phyloP scores from a whole-genome alignment of 2,888 invertebrate genomes.

The Euspilapteryx auroguttella region DNA sequence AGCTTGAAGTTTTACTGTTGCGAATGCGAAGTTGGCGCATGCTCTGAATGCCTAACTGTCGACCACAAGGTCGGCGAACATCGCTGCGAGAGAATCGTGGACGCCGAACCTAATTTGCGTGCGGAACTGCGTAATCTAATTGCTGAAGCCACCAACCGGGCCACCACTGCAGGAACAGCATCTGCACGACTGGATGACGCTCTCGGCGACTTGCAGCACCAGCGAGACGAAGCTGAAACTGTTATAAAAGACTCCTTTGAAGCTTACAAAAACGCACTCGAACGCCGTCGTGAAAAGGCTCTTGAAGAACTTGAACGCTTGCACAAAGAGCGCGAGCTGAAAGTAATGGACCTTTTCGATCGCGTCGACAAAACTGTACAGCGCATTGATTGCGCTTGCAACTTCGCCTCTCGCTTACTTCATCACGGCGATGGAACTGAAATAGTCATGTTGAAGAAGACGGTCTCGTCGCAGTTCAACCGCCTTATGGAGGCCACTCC shows the following conservation, averaged over 20 bases:
- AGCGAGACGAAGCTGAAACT: conserved; percentile 82
- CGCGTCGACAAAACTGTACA: conserved; percentile 82
- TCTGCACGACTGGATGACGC: conserved; percentile 76
- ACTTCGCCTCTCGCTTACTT: conserved; percentile 79
- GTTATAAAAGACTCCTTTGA: conserved; percentile 80
- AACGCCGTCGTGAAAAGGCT: conserved; percentile 76
- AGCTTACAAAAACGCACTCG: conserved; percentile 79
- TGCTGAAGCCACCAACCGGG: conserved; percentile 74
- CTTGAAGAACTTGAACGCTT: conserved; percentile 72
- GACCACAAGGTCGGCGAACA: conserved; percentile 85
- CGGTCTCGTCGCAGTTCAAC: conserved; percentile 75
- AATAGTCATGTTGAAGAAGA: conserved; percentile 79
- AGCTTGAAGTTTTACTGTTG: conserved; percentile 87
- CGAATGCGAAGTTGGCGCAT: conserved; percentile 84
- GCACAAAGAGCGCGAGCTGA: conserved; percentile 83
- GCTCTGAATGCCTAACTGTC: conserved; percentile 82
- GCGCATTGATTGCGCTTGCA: conserved; percentile 84
- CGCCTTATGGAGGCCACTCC: conserved; percentile 79
- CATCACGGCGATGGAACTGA: conserved; percentile 85
- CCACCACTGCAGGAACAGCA: conserved; percentile 75
- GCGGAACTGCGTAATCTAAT: conserved; percentile 76
- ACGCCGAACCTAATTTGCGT: conserved; percentile 77
- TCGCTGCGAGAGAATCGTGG: conserved; percentile 79
- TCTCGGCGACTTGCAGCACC: conserved; percentile 82
- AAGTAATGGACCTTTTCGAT: conserved; percentile 87